A percentile compares a stretch with the other conserved stretches of the same genome.
These are phyloP conservation scores for Halcyon chelicuti DNA, from an alignment of 2,797 vertebrate genomes.

Conservation along the genomic window DNA sequence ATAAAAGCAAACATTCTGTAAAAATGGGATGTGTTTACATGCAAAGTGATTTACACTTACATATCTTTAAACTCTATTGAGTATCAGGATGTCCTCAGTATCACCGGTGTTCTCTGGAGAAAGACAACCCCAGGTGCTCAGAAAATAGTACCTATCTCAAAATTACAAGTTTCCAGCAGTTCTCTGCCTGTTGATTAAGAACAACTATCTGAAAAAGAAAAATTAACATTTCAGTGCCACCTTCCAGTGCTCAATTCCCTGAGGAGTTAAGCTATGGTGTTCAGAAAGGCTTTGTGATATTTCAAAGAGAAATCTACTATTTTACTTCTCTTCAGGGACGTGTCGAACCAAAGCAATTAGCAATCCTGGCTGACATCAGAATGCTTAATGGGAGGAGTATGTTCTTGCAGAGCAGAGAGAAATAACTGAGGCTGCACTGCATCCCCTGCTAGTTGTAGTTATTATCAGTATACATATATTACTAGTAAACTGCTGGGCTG, in stretches of 20 bases:
- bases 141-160: background rate
- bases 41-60: background rate
- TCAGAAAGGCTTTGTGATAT: background rate
- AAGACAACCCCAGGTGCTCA: background rate
- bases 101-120: background rate
- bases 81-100: background rate
- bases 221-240: background rate
- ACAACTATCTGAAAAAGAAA: background rate
- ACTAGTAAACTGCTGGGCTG: slow-evolving; percentile 58
- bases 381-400: slow-evolving; percentile 32
- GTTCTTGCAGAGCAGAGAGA: slow-evolving; percentile 30
- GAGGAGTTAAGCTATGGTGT: background rate
- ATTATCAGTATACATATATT: slow-evolving; percentile 58
- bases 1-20: background rate
- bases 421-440: slow-evolving; percentile 41
- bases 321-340: slow-evolving; percentile 18
- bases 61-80: background rate
- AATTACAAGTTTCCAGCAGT: background rate
- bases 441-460: slow-evolving; percentile 63
- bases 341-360: slow-evolving; percentile 14
- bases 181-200: background rate
- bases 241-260: background rate
- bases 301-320: slow-evolving; percentile 19
- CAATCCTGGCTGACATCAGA: slow-evolving; percentile 34
- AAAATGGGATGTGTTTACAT: background rate